Evolutionary conservation across 2,113 vertebrate species (phyloP), one percentile per base, ranked within the genome.

Genomic region (Prunella himalayana): DNA sequence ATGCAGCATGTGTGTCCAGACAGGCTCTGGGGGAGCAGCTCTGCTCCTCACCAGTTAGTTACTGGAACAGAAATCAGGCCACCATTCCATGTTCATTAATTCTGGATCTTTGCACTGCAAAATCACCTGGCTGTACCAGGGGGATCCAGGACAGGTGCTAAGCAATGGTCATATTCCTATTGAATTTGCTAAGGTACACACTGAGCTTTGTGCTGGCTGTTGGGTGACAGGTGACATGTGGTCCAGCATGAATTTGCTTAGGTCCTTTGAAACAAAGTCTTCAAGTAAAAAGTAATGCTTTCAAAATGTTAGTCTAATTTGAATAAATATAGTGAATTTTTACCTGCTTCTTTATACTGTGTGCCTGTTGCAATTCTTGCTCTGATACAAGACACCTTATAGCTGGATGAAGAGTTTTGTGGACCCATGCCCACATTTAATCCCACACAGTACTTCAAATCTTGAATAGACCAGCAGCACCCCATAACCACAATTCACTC

Each of bases 401-500:
- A 73, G 63, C 31, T 45, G 25, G 19, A 68, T 51, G 56, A 41
- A 60, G 61, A 17, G 13, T 31, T 49, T 57, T 82, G 33, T 54
- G 54, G n/a, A 35, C 30, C 12, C 2, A 0, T 42, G 31, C 16
- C 53, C 25, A n/a, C 18, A 3, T 69, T 53, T 49, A 83, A 56
- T 80, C 28, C 39, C 54, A 73, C 18, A 39, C 28, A 61, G 50
- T 37, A 24, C n/a, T 65, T 94, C 45, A 72, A 19, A 80, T 72
- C 37, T 41, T 65, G 49, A 88, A 22, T 70, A 15, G 28, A 7
- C n/a, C 80, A 59, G 14, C 45, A 73, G 23, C 30, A 35, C 25
- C 23, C 45, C 0, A 0, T 39, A 79, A 45, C 49, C 49, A 66
- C 39, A 80, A 4, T 86, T 88, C 9, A 17, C 0, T 0, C 13